Percentiles rank a stretch among this genome's conserved stretches.
phyloP scores from a whole-genome alignment of 37 sponge, comb jelly and placozoan species.

The Agelas oroides region DNA sequence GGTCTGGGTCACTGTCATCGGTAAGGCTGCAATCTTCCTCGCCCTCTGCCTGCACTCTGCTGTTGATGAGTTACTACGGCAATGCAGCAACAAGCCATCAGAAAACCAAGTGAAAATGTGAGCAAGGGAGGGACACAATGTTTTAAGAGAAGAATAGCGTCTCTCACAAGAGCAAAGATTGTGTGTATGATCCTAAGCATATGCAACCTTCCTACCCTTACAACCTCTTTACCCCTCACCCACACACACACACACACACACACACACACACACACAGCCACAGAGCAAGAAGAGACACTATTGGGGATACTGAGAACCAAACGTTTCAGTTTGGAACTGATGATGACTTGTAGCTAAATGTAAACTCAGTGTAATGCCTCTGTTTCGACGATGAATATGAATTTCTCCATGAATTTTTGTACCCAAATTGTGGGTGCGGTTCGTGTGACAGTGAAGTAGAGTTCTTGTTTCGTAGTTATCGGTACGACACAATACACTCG shows the following conservation, averaged over 20 bases:
- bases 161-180: too few species aligned
- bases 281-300: not conserved
- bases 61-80: conserved; percentile 37
- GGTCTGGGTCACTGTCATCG: conserved; percentile 14
- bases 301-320: conserved; percentile 19
- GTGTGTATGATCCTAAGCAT: too few species aligned
- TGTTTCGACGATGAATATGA: too few species aligned
- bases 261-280: conserved; percentile 18
- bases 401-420: too few species aligned
- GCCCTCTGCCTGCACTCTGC: conserved; percentile 41
- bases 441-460: too few species aligned
- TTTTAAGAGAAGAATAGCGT: not conserved
- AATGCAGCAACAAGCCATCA: conserved; percentile 7
- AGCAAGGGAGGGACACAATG: too few species aligned
- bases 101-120: not conserved
- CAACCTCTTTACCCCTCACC: too few species aligned
- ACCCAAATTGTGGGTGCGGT: too few species aligned
- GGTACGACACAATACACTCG: too few species aligned
- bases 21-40: conserved; percentile 16
- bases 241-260: conserved; percentile 27
- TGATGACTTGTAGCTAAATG: conserved; percentile 15
- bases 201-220: too few species aligned
- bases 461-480: too few species aligned
- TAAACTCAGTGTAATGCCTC: too few species aligned
- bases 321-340: conserved; percentile 41